phyloP scores from a whole-genome alignment of 2,888 invertebrate species.

The Phania funesta region DNA sequence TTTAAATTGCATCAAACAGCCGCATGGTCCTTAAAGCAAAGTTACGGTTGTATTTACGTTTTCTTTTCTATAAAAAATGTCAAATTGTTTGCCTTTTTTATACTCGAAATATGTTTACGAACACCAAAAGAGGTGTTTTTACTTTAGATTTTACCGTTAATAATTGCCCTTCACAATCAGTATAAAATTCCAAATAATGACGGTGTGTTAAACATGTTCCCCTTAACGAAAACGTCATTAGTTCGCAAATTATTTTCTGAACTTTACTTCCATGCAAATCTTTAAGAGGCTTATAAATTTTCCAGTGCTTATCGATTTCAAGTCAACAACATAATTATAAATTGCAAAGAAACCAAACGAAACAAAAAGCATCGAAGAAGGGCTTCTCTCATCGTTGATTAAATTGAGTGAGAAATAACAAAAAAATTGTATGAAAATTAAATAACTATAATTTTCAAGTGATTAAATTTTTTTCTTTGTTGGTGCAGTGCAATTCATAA shows the following conservation, averaged over 20 bases:
- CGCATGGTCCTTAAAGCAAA: too few species aligned
- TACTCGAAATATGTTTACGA: too few species aligned
- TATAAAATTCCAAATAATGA: too few species aligned
- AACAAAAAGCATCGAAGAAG: background rate
- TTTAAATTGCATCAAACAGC: too few species aligned
- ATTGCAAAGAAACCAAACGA: background rate
- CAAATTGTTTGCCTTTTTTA: too few species aligned
- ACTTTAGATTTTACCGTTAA: too few species aligned
- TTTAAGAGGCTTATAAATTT: background rate
- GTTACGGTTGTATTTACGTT: too few species aligned
- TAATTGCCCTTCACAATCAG: too few species aligned
- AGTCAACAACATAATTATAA: constrained; percentile 5
- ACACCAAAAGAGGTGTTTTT: too few species aligned
- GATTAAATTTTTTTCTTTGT: constrained; percentile 25
- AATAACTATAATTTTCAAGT: constrained; percentile 33
- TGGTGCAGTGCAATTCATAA: constrained; percentile 23
- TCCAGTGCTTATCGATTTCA: background rate
- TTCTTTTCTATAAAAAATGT: too few species aligned
- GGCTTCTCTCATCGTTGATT: constrained; percentile 1
- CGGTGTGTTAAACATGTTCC: too few species aligned
- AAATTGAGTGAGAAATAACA: constrained; percentile 46
- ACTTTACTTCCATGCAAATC: constrained; percentile 3
- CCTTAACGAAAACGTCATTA: constrained; percentile 3
- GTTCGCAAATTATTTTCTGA: background rate
- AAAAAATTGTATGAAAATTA: background rate